Percentiles rank a stretch among this genome's conserved stretches.
Conservation (phyloP, 2,113 vertebrate genomes). For the Cottus gobio region DNA sequence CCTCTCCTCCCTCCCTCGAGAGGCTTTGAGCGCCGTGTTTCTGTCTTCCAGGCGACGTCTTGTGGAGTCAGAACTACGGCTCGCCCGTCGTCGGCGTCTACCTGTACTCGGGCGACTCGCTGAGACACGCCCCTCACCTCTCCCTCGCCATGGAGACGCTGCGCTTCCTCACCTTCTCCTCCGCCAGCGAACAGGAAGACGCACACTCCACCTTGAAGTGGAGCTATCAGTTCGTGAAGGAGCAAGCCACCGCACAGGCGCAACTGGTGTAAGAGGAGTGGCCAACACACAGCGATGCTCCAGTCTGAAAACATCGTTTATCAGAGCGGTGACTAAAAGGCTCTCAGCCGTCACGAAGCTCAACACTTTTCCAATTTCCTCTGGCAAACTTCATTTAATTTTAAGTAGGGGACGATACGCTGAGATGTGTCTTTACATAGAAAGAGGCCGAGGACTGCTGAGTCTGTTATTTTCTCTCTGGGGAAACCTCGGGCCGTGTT, state of each 20-base stretch:
- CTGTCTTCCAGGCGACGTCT: conserved; percentile 82
- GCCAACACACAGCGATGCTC: neutral
- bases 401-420: neutral
- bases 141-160: conserved; percentile 94
- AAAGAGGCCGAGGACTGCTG: neutral
- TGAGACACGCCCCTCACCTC: conserved; percentile 90
- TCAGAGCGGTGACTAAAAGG: neutral
- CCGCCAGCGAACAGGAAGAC: conserved; percentile 75
- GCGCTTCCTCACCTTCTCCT: conserved; percentile 92
- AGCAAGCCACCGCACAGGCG: conserved; percentile 86
- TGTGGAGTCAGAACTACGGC: conserved; percentile 95
- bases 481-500: neutral
- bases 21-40: neutral
- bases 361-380: neutral
- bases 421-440: neutral
- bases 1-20: neutral
- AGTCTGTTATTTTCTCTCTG: conserved; percentile 1
- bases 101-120: conserved; percentile 90
- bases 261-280: conserved; percentile 88
- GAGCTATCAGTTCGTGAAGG: conserved; percentile 85
- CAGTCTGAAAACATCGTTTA: neutral
- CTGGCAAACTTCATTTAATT: neutral
- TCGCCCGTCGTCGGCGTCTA: conserved; percentile 92
- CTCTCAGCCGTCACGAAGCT: neutral
- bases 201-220: conserved; percentile 87